These are phyloP conservation scores for Argyresthia albistria DNA, from an alignment of 2,888 invertebrate species.

Conservation along the genomic window DNA sequence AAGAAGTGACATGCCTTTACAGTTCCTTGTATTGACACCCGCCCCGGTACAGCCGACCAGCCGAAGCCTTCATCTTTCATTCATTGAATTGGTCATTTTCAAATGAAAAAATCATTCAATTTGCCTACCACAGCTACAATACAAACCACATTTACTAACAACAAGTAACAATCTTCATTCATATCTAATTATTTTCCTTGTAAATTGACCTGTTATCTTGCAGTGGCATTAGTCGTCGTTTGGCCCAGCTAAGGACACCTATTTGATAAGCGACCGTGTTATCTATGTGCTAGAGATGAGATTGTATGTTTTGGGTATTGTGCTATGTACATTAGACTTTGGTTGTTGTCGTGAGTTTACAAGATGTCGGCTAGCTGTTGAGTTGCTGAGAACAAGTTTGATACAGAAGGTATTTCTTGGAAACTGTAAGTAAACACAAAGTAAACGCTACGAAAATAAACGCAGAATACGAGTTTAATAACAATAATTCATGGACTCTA, in stretches of 20 bases:
- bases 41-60: too few relatives aligned
- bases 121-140: not conserved
- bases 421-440: conserved; percentile 31
- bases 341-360: conserved; percentile 27
- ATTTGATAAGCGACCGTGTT: not conserved
- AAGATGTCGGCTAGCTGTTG: conserved; percentile 30
- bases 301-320: conserved; percentile 1
- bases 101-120: too few relatives aligned
- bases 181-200: not conserved
- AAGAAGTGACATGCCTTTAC: too few relatives aligned
- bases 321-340: conserved; percentile 1
- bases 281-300: conserved; percentile 7
- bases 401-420: conserved; percentile 36
- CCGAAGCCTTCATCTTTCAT: too few relatives aligned
- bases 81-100: too few relatives aligned
- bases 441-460: too few relatives aligned
- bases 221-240: not conserved
- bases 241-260: not conserved
- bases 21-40: too few relatives aligned
- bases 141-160: not conserved
- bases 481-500: too few relatives aligned
- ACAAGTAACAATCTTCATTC: not conserved
- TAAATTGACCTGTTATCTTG: not conserved
- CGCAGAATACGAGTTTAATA: too few relatives aligned
- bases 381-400: conserved; percentile 22